Conservation (phyloP, 1,140 invertebrate genomes). For the Drosophila triauraria region DNA sequence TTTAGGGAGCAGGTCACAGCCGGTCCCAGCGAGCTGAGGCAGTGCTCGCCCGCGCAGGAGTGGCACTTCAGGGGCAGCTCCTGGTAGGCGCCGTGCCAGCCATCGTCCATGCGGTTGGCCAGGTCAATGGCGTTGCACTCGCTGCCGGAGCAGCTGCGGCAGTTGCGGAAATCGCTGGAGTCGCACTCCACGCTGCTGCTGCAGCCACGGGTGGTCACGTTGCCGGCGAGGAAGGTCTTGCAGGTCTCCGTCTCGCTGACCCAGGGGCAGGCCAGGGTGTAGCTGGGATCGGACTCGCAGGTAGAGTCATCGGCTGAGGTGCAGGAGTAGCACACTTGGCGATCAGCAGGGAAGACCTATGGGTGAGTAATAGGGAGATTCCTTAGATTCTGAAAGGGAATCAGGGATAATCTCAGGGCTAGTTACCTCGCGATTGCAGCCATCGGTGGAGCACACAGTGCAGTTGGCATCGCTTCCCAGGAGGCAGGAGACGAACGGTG, state of each 20-base stretch:
- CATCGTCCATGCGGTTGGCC: conserved; percentile 63
- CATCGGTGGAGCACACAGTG: conserved; percentile 52
- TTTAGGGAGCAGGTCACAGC: conserved; percentile 48
- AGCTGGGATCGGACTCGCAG: conserved; percentile 65
- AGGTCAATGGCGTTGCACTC: conserved; percentile 77
- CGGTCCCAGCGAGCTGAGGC: conserved; percentile 64
- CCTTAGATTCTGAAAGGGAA: not conserved
- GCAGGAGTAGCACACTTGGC: conserved; percentile 70
- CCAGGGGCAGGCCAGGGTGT: conserved; percentile 45
- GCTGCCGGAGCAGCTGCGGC: conserved; percentile 64
- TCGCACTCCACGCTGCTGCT: conserved; percentile 65
- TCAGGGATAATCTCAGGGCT: fast-evolving
- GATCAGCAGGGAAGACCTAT: conserved; percentile 73
- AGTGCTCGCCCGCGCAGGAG: conserved; percentile 67
- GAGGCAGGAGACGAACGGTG: conserved; percentile 66
- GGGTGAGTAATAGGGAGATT: no score
- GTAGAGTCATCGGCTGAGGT: conserved; percentile 65
- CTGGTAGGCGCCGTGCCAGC: conserved; percentile 72
- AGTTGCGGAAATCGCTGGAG: conserved; percentile 57
- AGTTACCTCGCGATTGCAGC: conserved; percentile 73
- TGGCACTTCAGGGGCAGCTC: conserved; percentile 67
- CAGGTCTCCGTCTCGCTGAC: conserved; percentile 65
- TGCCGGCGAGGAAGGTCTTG: conserved; percentile 50
- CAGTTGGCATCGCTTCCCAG: conserved; percentile 66
- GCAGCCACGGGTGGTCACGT: conserved; percentile 72